phyloP scores from a whole-genome alignment of 2,797 vertebrate species.

The Chiloscyllium punctatum region DNA sequence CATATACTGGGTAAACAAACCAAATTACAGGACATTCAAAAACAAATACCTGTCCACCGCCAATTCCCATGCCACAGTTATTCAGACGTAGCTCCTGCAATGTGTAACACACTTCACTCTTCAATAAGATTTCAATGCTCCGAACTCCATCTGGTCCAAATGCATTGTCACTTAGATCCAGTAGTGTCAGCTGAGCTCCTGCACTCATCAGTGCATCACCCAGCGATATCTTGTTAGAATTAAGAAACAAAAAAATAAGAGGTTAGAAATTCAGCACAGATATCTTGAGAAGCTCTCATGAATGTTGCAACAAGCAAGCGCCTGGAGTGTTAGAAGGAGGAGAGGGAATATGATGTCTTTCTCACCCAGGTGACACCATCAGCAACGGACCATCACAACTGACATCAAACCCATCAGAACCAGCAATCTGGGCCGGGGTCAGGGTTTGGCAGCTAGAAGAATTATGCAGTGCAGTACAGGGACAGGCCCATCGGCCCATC shows the following conservation, averaged over 20 bases:
- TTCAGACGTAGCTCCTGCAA: slow-evolving; percentile 85
- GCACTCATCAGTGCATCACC: slow-evolving; percentile 82
- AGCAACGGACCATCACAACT: background rate
- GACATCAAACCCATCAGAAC: background rate
- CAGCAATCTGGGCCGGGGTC: background rate
- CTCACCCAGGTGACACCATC: background rate
- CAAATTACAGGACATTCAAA: too few relatives aligned
- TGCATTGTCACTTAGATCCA: slow-evolving; percentile 95
- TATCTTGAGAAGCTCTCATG: background rate
- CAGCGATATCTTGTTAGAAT: slow-evolving; percentile 64
- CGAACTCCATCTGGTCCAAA: slow-evolving; percentile 92
- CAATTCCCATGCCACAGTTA: slow-evolving; percentile 98
- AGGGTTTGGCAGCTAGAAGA: too few relatives aligned
- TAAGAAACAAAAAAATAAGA: background rate
- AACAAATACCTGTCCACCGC: slow-evolving; percentile 80
- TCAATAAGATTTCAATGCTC: slow-evolving; percentile 82
- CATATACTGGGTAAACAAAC: background rate
- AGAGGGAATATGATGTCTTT: background rate
- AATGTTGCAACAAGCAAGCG: background rate
- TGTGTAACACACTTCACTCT: slow-evolving; percentile 77
- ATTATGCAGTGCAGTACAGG: too few relatives aligned
- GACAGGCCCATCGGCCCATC: too few relatives aligned
- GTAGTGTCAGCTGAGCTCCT: slow-evolving; percentile 76
- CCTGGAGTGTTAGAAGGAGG: background rate
- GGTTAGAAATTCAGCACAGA: background rate